Percentiles rank a stretch among this genome's conserved stretches.
phyloP scores from a whole-genome alignment of 2,113 vertebrate genomes.

The Mohoua ochrocephala region DNA sequence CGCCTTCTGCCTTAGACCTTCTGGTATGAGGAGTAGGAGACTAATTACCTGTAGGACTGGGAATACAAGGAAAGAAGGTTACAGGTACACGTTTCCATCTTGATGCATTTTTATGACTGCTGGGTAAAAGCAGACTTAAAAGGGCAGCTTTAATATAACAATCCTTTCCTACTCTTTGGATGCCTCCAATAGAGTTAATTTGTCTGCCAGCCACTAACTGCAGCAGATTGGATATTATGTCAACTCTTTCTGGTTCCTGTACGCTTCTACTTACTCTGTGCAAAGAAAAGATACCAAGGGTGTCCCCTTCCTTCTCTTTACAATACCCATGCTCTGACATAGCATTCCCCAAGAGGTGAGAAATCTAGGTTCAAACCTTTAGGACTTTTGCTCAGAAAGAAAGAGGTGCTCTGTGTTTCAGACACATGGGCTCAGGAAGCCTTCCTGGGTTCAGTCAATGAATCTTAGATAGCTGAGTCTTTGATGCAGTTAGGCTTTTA shows the following conservation, averaged over 20 bases:
- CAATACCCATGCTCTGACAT: not conserved
- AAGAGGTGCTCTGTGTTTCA: not conserved
- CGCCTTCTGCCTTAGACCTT: not conserved
- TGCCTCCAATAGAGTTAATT: not conserved
- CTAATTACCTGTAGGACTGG: not conserved
- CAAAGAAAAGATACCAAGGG: not conserved
- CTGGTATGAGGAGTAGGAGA: not conserved
- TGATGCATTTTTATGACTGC: not conserved
- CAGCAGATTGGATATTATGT: not conserved
- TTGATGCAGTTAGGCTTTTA: not conserved
- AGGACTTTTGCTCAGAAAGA: not conserved
- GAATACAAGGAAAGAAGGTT: not conserved
- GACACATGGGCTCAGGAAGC: not conserved
- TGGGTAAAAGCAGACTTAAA: not conserved
- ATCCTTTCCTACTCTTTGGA: not conserved
- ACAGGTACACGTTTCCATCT: not conserved
- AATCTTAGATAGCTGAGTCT: not conserved
- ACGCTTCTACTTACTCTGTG: not conserved
- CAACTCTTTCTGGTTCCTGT: not conserved
- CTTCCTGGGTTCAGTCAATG: not conserved
- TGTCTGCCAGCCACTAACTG: not conserved
- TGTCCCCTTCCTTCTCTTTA: not conserved
- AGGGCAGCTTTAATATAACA: not conserved
- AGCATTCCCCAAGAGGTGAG: not conserved
- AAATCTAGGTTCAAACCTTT: not conserved